A percentile compares a stretch with the other conserved stretches of the same genome.
Evolutionary conservation across 2,888 invertebrate species (phyloP).

Genomic region (Oscheius sp.): DNA sequence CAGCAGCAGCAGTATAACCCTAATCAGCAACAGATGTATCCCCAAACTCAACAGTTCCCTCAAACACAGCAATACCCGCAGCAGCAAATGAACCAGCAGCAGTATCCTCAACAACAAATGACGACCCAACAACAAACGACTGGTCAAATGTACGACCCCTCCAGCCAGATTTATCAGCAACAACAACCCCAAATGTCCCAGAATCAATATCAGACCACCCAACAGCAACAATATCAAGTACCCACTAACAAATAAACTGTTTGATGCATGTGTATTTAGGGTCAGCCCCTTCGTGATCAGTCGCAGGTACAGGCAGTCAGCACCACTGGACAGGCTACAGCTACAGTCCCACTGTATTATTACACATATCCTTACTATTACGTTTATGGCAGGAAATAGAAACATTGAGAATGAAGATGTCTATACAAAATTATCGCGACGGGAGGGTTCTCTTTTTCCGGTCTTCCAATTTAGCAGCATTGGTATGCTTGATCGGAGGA

Average conservation of each 20-base stretch:
- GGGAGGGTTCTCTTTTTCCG: conserved; percentile 13
- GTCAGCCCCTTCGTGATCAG: conserved; percentile 4
- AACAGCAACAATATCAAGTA: not conserved
- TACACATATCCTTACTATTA: conserved; percentile 38
- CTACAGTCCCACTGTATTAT: conserved; percentile 42
- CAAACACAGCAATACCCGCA: not conserved
- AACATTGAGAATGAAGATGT: conserved; percentile 6
- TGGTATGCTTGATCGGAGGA: conserved; percentile 18
- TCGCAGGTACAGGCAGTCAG: not conserved
- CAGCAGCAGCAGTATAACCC: conserved; percentile 30
- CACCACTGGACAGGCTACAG: conserved; percentile 22
- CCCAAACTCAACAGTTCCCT: conserved; percentile 2
- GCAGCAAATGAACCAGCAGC: not conserved
- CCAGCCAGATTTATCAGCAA: not conserved
- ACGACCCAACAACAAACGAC: not conserved
- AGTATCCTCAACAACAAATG: conserved; percentile 20
- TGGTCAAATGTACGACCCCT: conserved; percentile 1
- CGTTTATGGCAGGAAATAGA: conserved; percentile 44
- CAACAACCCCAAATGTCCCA: conserved; percentile 1
- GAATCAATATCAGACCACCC: conserved; percentile 5
- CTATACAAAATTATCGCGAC: not conserved
- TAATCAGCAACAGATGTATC: not conserved
- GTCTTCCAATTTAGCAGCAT: conserved; percentile 30
- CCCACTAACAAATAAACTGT: not conserved
- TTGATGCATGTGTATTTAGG: not conserved